Conservation (phyloP, 2,888 invertebrate species). For the Elgonia sp. region DNA sequence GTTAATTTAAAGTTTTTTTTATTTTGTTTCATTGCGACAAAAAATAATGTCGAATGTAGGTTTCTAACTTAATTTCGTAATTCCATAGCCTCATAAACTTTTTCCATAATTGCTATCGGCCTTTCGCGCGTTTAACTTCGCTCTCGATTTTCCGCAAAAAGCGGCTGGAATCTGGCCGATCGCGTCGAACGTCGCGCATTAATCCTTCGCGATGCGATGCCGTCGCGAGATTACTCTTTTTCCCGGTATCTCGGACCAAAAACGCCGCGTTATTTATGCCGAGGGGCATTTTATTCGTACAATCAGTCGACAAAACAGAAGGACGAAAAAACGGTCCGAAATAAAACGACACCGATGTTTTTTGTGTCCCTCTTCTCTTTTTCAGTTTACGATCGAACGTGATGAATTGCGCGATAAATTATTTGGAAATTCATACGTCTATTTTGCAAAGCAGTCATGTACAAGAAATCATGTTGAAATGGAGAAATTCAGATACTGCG, state of each 20-base stretch:
- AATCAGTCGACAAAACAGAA: slow-evolving; percentile 49
- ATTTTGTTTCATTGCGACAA: too few relatives aligned
- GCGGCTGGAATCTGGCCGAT: slow-evolving; percentile 57
- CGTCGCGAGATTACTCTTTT: slow-evolving; percentile 56
- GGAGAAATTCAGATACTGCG: slow-evolving; percentile 67
- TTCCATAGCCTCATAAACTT: too few relatives aligned
- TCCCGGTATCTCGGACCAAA: slow-evolving; percentile 12
- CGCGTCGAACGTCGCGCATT: slow-evolving; percentile 68
- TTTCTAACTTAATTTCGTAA: too few relatives aligned
- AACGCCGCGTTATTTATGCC: slow-evolving; percentile 41
- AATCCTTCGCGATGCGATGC: slow-evolving; percentile 63
- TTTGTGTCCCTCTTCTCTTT: slow-evolving; percentile 9
- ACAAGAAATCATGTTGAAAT: slow-evolving; percentile 71
- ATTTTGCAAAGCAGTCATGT: slow-evolving; percentile 70
- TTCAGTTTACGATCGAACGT: slow-evolving; percentile 51
- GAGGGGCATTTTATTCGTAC: slow-evolving; percentile 49
- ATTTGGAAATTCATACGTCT: slow-evolving; percentile 61
- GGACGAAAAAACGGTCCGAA: slow-evolving; percentile 22
- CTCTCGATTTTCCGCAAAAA: slow-evolving; percentile 62
- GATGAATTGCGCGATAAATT: slow-evolving; percentile 69
- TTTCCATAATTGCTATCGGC: too few relatives aligned
- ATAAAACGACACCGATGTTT: slow-evolving; percentile 17
- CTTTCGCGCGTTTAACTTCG: slow-evolving; percentile 60
- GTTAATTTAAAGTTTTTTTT: too few relatives aligned
- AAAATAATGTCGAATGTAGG: too few relatives aligned